A percentile compares a stretch with the other conserved stretches of the same genome.
Evolutionary conservation across 2,797 vertebrate species (phyloP).

Genomic region (Nyctibius grandis): DNA sequence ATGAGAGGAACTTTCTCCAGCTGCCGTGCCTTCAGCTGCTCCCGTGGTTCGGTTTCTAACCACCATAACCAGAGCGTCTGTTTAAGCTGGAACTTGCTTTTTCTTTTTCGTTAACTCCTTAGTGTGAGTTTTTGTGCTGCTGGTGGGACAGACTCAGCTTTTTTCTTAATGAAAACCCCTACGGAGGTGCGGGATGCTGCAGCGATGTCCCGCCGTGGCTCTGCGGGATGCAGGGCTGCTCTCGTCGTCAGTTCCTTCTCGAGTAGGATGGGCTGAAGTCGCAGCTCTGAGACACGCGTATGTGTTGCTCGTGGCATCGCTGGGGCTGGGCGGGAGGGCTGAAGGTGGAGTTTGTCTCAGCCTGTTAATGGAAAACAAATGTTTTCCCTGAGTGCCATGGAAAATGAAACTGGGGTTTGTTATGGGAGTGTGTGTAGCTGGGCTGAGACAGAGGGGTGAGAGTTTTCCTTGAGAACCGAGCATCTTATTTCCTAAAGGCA

Average conservation of each 20-base stretch:
- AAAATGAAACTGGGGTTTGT: not conserved
- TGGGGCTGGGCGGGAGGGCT: not conserved
- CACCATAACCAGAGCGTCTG: not conserved
- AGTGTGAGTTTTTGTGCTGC: not conserved
- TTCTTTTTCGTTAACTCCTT: not conserved
- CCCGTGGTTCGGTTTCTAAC: not conserved
- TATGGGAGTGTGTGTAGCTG: accelerated
- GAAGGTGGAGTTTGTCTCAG: not conserved
- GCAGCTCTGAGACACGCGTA: not conserved
- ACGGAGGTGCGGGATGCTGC: not conserved
- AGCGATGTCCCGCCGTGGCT: accelerated
- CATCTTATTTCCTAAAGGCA: not conserved
- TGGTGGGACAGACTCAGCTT: not conserved
- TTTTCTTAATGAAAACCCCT: not conserved
- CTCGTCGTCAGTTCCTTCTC: accelerated
- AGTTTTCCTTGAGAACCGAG: not conserved
- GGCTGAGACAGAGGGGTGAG: not conserved
- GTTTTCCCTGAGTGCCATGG: not conserved
- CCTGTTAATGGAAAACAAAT: not conserved
- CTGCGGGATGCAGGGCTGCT: not conserved
- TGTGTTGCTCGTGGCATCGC: not conserved
- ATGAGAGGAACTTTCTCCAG: not conserved
- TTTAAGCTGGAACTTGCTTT: not conserved
- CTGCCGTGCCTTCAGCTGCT: not conserved
- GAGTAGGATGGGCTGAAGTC: not conserved